These are phyloP conservation scores for Microchrysa polita DNA, from an alignment of 2,888 invertebrate species.

Conservation along the genomic window DNA sequence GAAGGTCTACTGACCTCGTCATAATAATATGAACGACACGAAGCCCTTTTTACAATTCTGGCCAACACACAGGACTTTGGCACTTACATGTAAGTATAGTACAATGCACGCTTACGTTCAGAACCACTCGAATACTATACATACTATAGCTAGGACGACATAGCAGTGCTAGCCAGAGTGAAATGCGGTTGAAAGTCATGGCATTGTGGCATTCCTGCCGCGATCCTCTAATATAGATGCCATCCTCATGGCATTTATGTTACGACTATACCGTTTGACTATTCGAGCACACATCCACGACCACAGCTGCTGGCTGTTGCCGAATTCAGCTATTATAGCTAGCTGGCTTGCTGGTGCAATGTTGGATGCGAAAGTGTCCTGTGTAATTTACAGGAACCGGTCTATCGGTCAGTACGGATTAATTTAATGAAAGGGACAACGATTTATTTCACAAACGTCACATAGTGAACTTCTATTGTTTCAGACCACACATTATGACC, in stretches of 20 bases:
- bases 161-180: not conserved
- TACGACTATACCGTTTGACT: not conserved
- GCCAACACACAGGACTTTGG: constrained; percentile 1
- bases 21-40: not conserved
- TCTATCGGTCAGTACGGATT: constrained; percentile 35
- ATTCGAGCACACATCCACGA: not conserved
- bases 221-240: constrained; percentile 12
- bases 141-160: not conserved
- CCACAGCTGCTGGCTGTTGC: too few relatives aligned
- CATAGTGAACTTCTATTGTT: constrained; percentile 28
- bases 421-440: constrained; percentile 40
- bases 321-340: too few relatives aligned
- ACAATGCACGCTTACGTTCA: too few relatives aligned
- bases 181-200: not conserved
- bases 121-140: not conserved
- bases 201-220: constrained; percentile 9
- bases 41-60: not conserved
- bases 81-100: not conserved
- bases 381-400: constrained; percentile 29
- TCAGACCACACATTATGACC: constrained; percentile 19
- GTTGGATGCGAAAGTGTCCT: constrained; percentile 21
- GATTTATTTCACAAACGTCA: constrained; percentile 29
- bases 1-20: not conserved
- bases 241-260: not conserved
- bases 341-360: too few relatives aligned